Evolutionary conservation across 2,888 invertebrate genomes (phyloP), one percentile per base, ranked within the genome.

Genomic region (Automeris io): DNA sequence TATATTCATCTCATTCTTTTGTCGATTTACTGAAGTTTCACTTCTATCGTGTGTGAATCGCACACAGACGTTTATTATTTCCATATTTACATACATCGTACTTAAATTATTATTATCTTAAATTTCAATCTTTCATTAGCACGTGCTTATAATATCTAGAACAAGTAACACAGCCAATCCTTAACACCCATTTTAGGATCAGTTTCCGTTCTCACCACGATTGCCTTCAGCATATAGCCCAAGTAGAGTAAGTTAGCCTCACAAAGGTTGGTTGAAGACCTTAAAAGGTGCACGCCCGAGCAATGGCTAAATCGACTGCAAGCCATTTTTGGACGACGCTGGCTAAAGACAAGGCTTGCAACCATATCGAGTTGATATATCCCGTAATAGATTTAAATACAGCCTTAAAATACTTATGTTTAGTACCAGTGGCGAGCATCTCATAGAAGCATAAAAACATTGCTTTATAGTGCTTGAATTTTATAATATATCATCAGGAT

Each of bases 211-310:
- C 53, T 63, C 61, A 26, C 63, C 51, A 56, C 54, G 68, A 61
- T 72, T 54, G 58, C 65, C 66, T 68, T 70, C 55, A 43, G 29
- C 40, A 37, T 43, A 41, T 5, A 9, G 22, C 23, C 48, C 44
- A 44, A 45, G 51, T 51, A 40, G 55, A 63, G 63, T 61, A 52
- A 51, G 62, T 63, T 61, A 60, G 61, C 65, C 69, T 60, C 65
- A 61, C 71, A 64, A 75, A 78, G 76, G 77, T 65, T 66, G 66
- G 60, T 54, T 49, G 47, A 66, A 69, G 67, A 57, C 83, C 83
- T 57, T 85, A 82, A 74, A 83, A 74, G 83, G 83, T 45, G 59
- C 29, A 29, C 16, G 71, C 54, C 51, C 48, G 61, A 57, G 66
- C 65, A 61, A 54, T 55, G 64, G 68, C 65, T 63, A 58, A 49